Conservation (phyloP, 2,888 invertebrate genomes). For the Drosophila nr. fundita region DNA sequence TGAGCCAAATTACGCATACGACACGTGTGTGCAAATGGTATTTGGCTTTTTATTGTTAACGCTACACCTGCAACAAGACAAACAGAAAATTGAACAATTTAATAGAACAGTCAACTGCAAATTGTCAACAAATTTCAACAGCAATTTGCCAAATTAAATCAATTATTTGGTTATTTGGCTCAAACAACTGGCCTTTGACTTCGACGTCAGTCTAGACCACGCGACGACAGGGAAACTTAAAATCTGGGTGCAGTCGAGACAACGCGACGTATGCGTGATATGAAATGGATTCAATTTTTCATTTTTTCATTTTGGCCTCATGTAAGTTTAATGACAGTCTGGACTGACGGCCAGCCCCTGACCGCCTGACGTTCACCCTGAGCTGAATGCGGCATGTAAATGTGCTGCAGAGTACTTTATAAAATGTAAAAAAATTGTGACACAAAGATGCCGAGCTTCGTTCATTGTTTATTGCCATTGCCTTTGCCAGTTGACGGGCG, state of each 20-base stretch:
- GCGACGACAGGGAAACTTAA: neutral
- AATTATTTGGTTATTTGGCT: constrained; percentile 46
- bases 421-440: neutral
- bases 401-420: neutral
- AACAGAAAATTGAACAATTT: constrained; percentile 29
- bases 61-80: constrained; percentile 31
- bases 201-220: constrained; percentile 12
- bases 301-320: constrained; percentile 22
- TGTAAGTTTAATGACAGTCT: constrained; percentile 60
- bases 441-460: constrained; percentile 36
- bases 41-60: constrained; percentile 1
- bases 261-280: constrained; percentile 48
- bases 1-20: constrained; percentile 64
- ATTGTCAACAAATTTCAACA: constrained; percentile 62
- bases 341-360: constrained; percentile 27
- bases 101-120: constrained; percentile 47
- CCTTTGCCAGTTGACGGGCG: constrained; percentile 11
- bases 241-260: constrained; percentile 41
- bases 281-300: constrained; percentile 19
- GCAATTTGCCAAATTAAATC: constrained; percentile 63
- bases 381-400: constrained; percentile 28
- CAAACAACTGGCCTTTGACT: constrained; percentile 14
- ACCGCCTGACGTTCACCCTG: constrained; percentile 49
- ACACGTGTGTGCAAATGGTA: constrained; percentile 51
- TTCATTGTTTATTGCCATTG: constrained; percentile 39